phyloP scores from a whole-genome alignment of 2,113 vertebrate species.

The Acrocephalus kingi region DNA sequence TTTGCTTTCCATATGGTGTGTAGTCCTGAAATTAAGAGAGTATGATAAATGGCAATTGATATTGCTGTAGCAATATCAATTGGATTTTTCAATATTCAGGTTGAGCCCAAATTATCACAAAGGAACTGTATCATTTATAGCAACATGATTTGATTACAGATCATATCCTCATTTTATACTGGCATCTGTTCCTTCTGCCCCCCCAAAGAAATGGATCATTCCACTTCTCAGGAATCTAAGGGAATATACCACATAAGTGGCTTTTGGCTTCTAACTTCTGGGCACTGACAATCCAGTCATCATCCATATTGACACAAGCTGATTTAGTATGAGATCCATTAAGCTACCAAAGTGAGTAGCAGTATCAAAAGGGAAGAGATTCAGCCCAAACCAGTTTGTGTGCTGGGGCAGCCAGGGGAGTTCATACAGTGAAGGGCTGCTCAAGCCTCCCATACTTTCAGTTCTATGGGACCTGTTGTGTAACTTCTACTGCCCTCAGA shows the following conservation, averaged over 20 bases:
- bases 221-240: background rate
- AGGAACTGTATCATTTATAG: background rate
- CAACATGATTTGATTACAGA: background rate
- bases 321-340: background rate
- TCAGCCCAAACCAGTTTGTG: background rate
- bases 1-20: background rate
- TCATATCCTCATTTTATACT: background rate
- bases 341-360: background rate
- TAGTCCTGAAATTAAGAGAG: background rate
- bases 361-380: background rate
- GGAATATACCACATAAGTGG: accelerated
- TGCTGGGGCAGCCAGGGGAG: background rate
- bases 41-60: background rate
- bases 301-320: accelerated
- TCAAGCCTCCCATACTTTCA: background rate
- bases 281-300: background rate
- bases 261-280: background rate
- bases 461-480: too few species aligned
- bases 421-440: background rate
- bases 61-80: background rate
- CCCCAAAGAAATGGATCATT: background rate
- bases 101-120: background rate
- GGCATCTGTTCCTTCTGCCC: accelerated
- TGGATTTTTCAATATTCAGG: background rate
- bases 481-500: background rate